These are phyloP conservation scores for Cryptotis parvus DNA, from an alignment of 2,113 vertebrate genomes.

Conservation along the genomic window DNA sequence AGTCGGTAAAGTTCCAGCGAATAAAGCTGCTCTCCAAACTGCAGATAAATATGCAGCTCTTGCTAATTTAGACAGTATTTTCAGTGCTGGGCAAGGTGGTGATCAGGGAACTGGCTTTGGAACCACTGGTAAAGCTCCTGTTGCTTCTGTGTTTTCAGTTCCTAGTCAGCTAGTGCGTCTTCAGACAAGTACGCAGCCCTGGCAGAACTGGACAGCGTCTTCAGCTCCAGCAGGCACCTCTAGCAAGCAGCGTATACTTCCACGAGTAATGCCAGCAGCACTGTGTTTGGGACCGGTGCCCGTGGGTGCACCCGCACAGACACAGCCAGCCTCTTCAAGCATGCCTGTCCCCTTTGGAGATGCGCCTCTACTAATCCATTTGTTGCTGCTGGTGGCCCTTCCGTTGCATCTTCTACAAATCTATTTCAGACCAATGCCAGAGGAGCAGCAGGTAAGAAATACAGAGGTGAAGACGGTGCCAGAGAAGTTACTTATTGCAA, in stretches of 20 bases:
- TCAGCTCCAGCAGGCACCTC: conserved; percentile 91
- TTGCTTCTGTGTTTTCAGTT: conserved; percentile 87
- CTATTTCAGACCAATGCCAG: conserved; percentile 97
- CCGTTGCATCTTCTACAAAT: conserved; percentile 93
- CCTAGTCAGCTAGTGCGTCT: conserved; percentile 86
- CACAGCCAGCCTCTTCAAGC: conserved; percentile 90
- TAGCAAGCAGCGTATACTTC: conserved; percentile 91
- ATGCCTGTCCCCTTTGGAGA: conserved; percentile 95
- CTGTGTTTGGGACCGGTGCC: conserved; percentile 93
- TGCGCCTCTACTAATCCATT: conserved; percentile 97
- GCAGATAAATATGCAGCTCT: conserved; percentile 95
- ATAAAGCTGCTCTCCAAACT: conserved; percentile 90
- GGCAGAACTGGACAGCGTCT: conserved; percentile 94
- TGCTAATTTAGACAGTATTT: conserved; percentile 97
- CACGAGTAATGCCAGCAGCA: conserved; percentile 91
- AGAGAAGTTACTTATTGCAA: background rate
- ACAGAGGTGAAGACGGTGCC: background rate
- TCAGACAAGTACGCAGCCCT: conserved; percentile 97
- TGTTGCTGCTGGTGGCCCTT: conserved; percentile 92
- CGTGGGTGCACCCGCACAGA: conserved; percentile 90
- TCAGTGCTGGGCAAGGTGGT: conserved; percentile 93
- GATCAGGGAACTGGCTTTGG: conserved; percentile 90
- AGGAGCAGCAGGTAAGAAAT: conserved; percentile 89
- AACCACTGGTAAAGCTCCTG: conserved; percentile 85
- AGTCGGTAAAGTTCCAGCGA: conserved; percentile 90